These are phyloP conservation scores for Reinhardtius hippoglossoides DNA, from an alignment of 2,113 vertebrate genomes.

Conservation along the genomic window DNA sequence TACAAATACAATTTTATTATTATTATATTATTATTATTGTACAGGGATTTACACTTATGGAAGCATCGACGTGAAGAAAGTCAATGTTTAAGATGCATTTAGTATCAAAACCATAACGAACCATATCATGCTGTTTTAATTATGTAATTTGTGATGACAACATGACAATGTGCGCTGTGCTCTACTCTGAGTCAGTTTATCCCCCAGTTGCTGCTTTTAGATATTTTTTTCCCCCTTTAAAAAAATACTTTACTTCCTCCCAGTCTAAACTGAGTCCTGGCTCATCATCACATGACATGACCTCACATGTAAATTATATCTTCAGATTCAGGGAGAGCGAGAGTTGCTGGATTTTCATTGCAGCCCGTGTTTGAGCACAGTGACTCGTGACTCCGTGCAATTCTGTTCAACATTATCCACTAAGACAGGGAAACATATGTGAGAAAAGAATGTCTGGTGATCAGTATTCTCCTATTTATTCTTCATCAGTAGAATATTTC, in stretches of 20 bases:
- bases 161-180: conserved; percentile 54
- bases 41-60: not conserved
- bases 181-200: conserved; percentile 42
- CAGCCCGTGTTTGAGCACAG: conserved; percentile 6
- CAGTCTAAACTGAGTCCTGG: conserved; percentile 33
- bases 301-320: conserved; percentile 65
- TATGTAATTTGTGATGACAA: conserved; percentile 15
- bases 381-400: conserved; percentile 27
- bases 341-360: conserved; percentile 14
- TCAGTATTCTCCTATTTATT: not conserved
- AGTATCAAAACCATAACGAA: not conserved
- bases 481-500: not conserved
- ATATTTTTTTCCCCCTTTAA: not conserved
- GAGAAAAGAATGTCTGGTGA: conserved; percentile 15
- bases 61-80: not conserved
- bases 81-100: not conserved
- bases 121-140: not conserved
- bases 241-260: conserved; percentile 14
- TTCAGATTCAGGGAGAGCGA: conserved; percentile 24
- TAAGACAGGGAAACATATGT: conserved; percentile 44
- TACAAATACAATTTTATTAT: too few species aligned
- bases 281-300: conserved; percentile 31
- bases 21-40: too few species aligned
- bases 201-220: conserved; percentile 3
- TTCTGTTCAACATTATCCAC: conserved; percentile 31